Conservation (phyloP, 2,113 vertebrate genomes). For the Ginglymostoma cirratum region DNA sequence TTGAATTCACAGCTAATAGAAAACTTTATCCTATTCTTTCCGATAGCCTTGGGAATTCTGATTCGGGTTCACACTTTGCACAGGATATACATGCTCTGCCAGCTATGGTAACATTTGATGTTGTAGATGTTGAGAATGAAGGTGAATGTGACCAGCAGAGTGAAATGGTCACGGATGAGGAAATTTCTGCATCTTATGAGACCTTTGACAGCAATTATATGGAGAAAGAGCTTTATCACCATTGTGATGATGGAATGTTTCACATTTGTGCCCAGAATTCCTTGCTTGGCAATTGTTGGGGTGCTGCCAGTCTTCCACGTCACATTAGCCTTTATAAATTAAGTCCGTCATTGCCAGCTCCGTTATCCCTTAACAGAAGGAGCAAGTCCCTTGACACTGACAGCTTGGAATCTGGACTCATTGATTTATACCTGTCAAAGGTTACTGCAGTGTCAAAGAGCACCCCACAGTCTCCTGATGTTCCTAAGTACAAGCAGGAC, state of each 20-base stretch:
- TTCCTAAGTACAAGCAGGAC: conserved; percentile 43
- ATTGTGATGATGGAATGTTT: conserved; percentile 74
- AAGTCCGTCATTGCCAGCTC: conserved; percentile 60
- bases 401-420: conserved; percentile 69
- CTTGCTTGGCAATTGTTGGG: conserved; percentile 68
- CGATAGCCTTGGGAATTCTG: conserved; percentile 61
- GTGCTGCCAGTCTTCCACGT: conserved; percentile 80
- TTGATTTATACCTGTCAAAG: conserved; percentile 49
- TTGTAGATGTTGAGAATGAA: conserved; percentile 87
- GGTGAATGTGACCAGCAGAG: conserved; percentile 82
- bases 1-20: conserved; percentile 79
- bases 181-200: conserved; percentile 73
- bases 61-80: conserved; percentile 70
- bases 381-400: conserved; percentile 88
- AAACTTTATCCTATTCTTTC: conserved; percentile 75
- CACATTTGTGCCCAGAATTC: conserved; percentile 61
- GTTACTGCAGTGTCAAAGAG: conserved; percentile 28
- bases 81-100: conserved; percentile 81
- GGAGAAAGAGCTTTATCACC: conserved; percentile 74
- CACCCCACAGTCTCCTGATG: conserved; percentile 43
- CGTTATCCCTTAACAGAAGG: conserved; percentile 72
- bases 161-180: conserved; percentile 75
- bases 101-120: conserved; percentile 89
- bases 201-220: conserved; percentile 77
- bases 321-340: conserved; percentile 70